A percentile compares a stretch with the other conserved stretches of the same genome.
Conservation (phyloP, 2,113 vertebrate genomes). For the Pantherophis guttatus region DNA sequence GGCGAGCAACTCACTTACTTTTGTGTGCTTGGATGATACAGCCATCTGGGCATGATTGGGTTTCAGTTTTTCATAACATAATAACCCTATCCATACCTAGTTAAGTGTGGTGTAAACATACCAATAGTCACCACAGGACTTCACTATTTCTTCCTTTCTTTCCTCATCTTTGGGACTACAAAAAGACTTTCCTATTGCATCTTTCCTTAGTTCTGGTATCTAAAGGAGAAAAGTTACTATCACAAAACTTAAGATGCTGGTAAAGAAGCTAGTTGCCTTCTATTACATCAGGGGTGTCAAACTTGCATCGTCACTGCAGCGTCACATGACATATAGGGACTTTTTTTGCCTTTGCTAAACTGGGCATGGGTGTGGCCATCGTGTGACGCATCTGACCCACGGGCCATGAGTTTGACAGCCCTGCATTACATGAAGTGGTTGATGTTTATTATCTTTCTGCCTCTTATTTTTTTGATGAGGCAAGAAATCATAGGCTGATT, state of each 20-base stretch:
- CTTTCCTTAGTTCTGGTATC: background rate
- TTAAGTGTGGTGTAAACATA: background rate
- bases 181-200: background rate
- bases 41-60: background rate
- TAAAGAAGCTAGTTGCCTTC: background rate
- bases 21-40: background rate
- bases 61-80: background rate
- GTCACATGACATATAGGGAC: no score
- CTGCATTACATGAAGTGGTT: background rate
- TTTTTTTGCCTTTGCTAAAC: no score
- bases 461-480: background rate
- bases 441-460: background rate
- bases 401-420: no score
- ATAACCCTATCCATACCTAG: background rate
- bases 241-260: background rate
- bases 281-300: background rate
- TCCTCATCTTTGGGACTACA: background rate
- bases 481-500: background rate
- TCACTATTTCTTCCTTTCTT: background rate
- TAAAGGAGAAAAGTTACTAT: background rate
- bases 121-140: background rate
- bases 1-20: background rate
- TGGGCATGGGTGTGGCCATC: no score
- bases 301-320: fast-evolving
- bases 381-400: no score